Evolutionary conservation across 2,113 vertebrate genomes (phyloP), one percentile per base, ranked within the genome.

Genomic region (Actenoides hombroni): DNA sequence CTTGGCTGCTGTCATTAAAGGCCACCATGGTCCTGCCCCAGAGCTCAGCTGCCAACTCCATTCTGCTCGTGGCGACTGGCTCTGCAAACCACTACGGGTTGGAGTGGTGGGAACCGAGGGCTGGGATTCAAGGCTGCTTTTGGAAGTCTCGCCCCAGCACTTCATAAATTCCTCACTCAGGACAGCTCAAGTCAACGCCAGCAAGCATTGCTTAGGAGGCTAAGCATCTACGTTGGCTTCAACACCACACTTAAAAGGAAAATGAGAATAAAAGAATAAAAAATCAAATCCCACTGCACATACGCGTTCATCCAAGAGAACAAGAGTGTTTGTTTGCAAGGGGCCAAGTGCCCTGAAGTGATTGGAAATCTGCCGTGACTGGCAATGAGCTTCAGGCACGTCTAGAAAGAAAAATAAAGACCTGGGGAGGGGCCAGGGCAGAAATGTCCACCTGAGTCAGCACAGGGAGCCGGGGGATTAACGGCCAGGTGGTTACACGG

Each of bases 1-100:
- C 48, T 35, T 9, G 7, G 60, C 26, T 48, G 39, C 0, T 46
- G 48, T 39, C 71, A 70, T 42, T 39, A 29, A 60, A 93, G 56
- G 46, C 44, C 64, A 86, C 40, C 48, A 17, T 1, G 9, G 79
- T 59, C 51, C 67, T 78, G 54, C 20, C 25, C 18, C 35, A 13
- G 49, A 91, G 54, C 75, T 78, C 20, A 76, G 71, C 35, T 88
- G 74, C 70, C 82, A 94, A 24, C 7, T 61, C 44, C 57, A 14
- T 64, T 84, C 84, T 94, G 46, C 51, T 70, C 35, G 37, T 3
- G 2, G 49, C 0, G 2, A 76, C 65, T 0, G 3, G 40, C 65
- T 82, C 78, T 0, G 0, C 8, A 11, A 25, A 48, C 5, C 4
- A 0, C 15, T 29, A 10, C 0, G 2, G 37, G 74, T 39, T 1